Evolutionary conservation across 1,140 invertebrate species (phyloP), one percentile per base, ranked within the genome.

Genomic region (Penaeus chinensis): DNA sequence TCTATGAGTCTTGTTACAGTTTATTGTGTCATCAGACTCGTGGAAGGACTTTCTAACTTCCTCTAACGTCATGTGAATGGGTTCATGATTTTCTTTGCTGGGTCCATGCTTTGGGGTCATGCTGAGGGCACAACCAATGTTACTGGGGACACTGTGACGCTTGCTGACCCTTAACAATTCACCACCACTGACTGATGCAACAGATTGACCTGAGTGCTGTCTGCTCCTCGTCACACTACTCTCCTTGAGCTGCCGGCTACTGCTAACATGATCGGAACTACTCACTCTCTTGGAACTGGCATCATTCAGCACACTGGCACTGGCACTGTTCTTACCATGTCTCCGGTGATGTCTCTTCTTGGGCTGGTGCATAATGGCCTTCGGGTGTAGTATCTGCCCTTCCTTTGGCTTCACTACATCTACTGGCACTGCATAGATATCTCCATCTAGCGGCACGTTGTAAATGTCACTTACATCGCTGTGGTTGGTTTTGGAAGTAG

Each of bases 1-100:
- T 63, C 86, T 87, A 78, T 54, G 81, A 82, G 54, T 47, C 37
- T 87, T 87, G 77, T 76, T 87, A 63, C 86, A 87, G 66, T 87
- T 87, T 82, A 87, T 87, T 20, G 86, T 87, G 66, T 87, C 86
- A 83, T 87, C 86, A 37, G 86, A 87, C 94, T 89, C 94, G 94
- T 82, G 95, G 94, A 84, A 93, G 93, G 91, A 96, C 90, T 96
- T 95, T 89, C 96, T 94, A 89, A 97, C 96, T 92, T 97, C 96
- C 87, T 96, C 95, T 27, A 97, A 92, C 18, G 96, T 96, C 94
- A 97, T 96, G 91, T 97, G 96, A 84, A 97, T 94, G 2, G 96
- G 96, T 91, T 97, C 96, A 63, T 83, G 65, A 32, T 87, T 82
- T 87, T 87, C 86, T 66, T 87, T 87, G 65, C 65, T 87, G 42